Evolutionary conservation across 2,888 invertebrate genomes (phyloP).

Genomic region (Amiota minor): DNA sequence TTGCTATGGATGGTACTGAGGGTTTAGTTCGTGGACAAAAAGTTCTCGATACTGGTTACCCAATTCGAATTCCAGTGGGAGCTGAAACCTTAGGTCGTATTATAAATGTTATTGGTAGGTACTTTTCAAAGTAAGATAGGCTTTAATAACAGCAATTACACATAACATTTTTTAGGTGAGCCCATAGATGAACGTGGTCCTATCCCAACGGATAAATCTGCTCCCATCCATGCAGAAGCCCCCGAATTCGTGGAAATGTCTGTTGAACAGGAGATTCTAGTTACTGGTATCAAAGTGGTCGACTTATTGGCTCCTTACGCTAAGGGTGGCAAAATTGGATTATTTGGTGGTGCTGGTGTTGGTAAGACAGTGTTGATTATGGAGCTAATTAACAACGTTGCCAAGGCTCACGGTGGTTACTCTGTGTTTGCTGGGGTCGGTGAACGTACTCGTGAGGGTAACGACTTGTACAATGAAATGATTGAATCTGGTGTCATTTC

Average conservation of each 20-base stretch:
- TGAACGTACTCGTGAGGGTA: slow-evolving; percentile 94
- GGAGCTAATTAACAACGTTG: slow-evolving; percentile 96
- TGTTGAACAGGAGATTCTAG: slow-evolving; percentile 91
- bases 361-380: slow-evolving; percentile 97
- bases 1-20: slow-evolving; percentile 95
- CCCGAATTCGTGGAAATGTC: slow-evolving; percentile 94
- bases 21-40: slow-evolving; percentile 89
- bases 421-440: slow-evolving; percentile 97
- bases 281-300: slow-evolving; percentile 92
- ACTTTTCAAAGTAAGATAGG: not conserved
- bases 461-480: slow-evolving; percentile 97
- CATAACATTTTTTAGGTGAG: slow-evolving; percentile 69
- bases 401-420: slow-evolving; percentile 96
- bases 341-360: slow-evolving; percentile 95
- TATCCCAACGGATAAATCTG: slow-evolving; percentile 83
- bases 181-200: slow-evolving; percentile 92
- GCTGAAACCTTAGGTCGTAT: slow-evolving; percentile 92
- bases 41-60: slow-evolving; percentile 86
- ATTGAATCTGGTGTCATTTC: slow-evolving; percentile 94
- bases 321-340: slow-evolving; percentile 95
- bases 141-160: slow-evolving; percentile 2
- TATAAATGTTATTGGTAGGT: slow-evolving; percentile 89
- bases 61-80: slow-evolving; percentile 94
- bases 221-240: slow-evolving; percentile 91
- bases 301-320: slow-evolving; percentile 93